Evolutionary conservation across 2,113 vertebrate genomes (phyloP).

Genomic region (Micronisus gabar): DNA sequence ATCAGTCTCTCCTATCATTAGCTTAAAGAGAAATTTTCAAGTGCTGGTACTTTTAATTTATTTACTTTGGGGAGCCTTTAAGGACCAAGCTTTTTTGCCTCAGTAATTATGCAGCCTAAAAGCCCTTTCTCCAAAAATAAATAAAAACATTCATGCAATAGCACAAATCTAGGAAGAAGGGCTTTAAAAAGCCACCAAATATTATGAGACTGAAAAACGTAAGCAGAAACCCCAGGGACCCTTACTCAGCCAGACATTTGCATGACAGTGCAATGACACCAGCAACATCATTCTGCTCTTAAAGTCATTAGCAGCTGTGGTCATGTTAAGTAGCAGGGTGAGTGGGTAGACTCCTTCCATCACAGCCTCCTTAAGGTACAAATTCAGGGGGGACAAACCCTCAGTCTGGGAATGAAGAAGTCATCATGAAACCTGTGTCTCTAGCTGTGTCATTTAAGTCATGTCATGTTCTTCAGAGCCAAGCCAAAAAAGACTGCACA

Average conservation of each 20-base stretch:
- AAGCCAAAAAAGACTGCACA: background rate
- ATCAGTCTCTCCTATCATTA: background rate
- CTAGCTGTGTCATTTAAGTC: background rate
- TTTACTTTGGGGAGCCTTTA: constrained; percentile 32
- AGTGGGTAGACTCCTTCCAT: background rate
- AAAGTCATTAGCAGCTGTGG: background rate
- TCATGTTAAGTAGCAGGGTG: background rate
- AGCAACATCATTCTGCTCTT: background rate
- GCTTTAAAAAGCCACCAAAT: background rate
- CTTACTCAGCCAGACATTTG: background rate
- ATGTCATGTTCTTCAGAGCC: background rate
- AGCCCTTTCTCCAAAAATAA: constrained; percentile 25
- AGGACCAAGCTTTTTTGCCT: background rate
- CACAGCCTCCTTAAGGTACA: background rate
- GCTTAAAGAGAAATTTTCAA: constrained; percentile 22
- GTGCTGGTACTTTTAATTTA: constrained; percentile 25
- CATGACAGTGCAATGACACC: background rate
- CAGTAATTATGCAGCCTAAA: constrained; percentile 18
- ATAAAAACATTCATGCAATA: constrained; percentile 3
- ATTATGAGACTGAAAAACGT: background rate
- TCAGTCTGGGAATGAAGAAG: background rate
- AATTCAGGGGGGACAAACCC: background rate
- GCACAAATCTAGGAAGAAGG: constrained; percentile 9
- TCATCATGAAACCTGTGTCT: background rate
- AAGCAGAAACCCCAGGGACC: background rate